phyloP scores from a whole-genome alignment of 2,888 invertebrate species.

The Drosophila pseudotalamancana region DNA sequence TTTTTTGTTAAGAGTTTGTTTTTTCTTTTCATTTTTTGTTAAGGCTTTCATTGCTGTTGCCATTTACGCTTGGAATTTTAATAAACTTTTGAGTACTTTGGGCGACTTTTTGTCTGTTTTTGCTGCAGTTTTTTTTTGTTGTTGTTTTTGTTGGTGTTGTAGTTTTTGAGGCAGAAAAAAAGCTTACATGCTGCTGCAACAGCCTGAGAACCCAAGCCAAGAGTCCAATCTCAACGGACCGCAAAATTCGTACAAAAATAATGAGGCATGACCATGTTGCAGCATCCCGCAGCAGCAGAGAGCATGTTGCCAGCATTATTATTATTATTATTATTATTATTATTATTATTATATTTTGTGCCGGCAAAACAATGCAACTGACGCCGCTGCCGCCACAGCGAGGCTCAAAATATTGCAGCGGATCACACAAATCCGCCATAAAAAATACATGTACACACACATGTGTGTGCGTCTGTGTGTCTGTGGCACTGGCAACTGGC shows the following conservation, averaged over 20 bases:
- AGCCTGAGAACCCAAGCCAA: constrained; percentile 58
- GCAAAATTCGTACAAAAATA: constrained; percentile 79
- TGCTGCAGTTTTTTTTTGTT: constrained; percentile 35
- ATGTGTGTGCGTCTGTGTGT: constrained; percentile 6
- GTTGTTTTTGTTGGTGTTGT: too few species aligned
- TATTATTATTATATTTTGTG: constrained; percentile 63
- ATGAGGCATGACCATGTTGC: constrained; percentile 80
- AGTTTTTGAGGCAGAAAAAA: constrained; percentile 32
- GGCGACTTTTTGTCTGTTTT: constrained; percentile 21
- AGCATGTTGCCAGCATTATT: constrained; percentile 34
- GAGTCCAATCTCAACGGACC: constrained; percentile 72
- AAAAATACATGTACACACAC: constrained; percentile 54
- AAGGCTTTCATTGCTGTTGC: constrained; percentile 29
- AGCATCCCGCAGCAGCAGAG: constrained; percentile 47
- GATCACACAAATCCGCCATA: constrained; percentile 83
- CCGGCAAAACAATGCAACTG: constrained; percentile 69
- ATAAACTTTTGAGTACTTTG: constrained; percentile 67
- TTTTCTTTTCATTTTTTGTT: constrained; percentile 16
- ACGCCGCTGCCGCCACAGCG: constrained; percentile 34
- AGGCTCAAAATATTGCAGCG: constrained; percentile 77
- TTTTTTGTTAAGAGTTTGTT: too few species aligned
- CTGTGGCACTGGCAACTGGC: constrained; percentile 13
- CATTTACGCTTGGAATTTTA: constrained; percentile 68
- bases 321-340: constrained; percentile 71
- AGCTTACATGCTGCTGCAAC: constrained; percentile 18